Base-by-base conservation (phyloP, 2,113 vertebrate genomes). In the Myotis davidii region DNA sequence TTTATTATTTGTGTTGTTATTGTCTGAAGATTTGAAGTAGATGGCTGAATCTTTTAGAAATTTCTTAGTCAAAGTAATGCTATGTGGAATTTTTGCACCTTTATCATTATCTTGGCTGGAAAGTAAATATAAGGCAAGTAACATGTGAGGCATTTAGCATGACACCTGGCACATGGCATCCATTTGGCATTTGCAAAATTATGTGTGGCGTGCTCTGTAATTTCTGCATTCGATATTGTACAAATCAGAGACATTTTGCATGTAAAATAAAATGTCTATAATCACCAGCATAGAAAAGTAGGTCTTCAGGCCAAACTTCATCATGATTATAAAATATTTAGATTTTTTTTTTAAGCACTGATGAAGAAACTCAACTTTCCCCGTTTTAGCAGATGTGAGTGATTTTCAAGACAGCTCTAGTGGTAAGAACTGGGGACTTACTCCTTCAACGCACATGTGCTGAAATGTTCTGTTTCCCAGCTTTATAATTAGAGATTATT, bases 401-500 rank as follows among this genome's bases (percentile, higher is more conserved):
- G n/a, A 91, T 81, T 37, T 96, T 95, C 32, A 76, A 85, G 42
- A 85, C 34, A 52, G 39, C 45, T 96, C 86, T 88, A 32, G 73
- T 37, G 84, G 0, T 6, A 76, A 79, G 34, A 76, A 95, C 74
- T 0, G 42, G 50, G 39, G 11, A 50, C 85, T 94, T 73, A 56
- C 56, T 93, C 77, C 92, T 16, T 96, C 25, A 96, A 34, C 1
- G 8, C 42, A 69, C 76, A 95, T 81, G 21, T 14, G 65, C 77
- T 94, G 76, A 97, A 97, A 93, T 85, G 85, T 48, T 94, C 96
- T 96, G 88, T 95, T 97, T 97, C 76, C 93, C 79, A 96, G 92
- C 88, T 97, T 97, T 94, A 93, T 93, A 97, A 97, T 93, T 97
- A 96, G 82, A 89, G 64, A 90, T 97, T 96, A 97, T 95, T 96